These are phyloP conservation scores for Ophiothrix spiculata DNA, from an alignment of 35 echinoderm and acorn worm species.

Conservation along the genomic window DNA sequence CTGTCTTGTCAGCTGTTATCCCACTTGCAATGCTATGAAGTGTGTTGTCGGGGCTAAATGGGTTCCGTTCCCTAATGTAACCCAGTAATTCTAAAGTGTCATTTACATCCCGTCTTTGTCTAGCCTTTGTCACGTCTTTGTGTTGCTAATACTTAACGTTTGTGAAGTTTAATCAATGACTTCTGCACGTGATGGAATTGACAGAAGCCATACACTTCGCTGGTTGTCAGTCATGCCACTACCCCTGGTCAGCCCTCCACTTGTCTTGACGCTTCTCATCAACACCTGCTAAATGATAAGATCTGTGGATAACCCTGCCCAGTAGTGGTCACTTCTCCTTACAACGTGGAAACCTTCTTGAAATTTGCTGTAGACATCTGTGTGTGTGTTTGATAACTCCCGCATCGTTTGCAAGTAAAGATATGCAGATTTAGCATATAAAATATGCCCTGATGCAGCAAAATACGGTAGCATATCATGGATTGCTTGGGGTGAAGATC, in stretches of 20 bases:
- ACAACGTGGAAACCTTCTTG: conserved; percentile 40
- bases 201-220: conserved; percentile 28
- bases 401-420: conserved; percentile 59
- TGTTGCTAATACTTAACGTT: no score
- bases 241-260: conserved; percentile 55
- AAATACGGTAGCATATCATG: no score
- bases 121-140: conserved; percentile 32
- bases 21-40: conserved; percentile 57
- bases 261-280: conserved; percentile 69
- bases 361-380: conserved; percentile 43
- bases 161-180: no score
- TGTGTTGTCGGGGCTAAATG: conserved; percentile 19
- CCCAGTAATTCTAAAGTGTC: conserved; percentile 25
- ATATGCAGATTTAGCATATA: conserved; percentile 43
- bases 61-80: conserved; percentile 29
- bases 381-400: conserved; percentile 24
- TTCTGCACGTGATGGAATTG: conserved; percentile 23
- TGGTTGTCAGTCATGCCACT: conserved; percentile 41
- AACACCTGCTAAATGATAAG: conserved; percentile 59
- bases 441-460: no score
- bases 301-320: conserved; percentile 53
- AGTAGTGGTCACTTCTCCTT: conserved; percentile 44
- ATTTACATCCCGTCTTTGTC: conserved; percentile 26
- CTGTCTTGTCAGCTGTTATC: conserved; percentile 27
- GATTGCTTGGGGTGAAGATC: no score